A percentile compares a stretch with the other conserved stretches of the same genome.
phyloP scores from a whole-genome alignment of 2,888 invertebrate species.

The Plusia festucae region DNA sequence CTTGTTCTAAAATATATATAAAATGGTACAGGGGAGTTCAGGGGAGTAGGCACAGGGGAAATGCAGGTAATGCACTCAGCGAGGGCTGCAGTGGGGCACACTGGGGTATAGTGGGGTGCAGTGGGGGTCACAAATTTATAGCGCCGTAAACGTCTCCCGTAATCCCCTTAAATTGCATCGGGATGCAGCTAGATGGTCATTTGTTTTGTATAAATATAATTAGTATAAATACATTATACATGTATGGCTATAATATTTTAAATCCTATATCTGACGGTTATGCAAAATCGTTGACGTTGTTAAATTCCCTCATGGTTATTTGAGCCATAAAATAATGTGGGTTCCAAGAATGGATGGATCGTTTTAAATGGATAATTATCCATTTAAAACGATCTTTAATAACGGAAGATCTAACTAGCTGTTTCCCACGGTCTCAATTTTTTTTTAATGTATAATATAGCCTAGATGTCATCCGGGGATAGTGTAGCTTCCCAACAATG shows the following conservation, averaged over 20 bases:
- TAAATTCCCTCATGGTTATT: no score
- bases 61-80: conserved; percentile 69
- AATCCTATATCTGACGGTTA: no score
- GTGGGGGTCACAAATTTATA: conserved; percentile 72
- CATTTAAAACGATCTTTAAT: no score
- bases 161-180: conserved; percentile 72
- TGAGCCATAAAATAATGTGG: no score
- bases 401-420: no score
- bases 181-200: conserved; percentile 41
- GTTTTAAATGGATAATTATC: no score
- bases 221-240: conserved; percentile 38
- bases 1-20: conserved; percentile 56
- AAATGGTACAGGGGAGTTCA: conserved; percentile 37
- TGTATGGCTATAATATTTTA: conserved; percentile 22
- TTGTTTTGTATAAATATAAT: conserved; percentile 50
- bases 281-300: no score
- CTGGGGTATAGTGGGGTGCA: conserved; percentile 23
- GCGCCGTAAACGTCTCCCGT: conserved; percentile 73
- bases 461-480: no score
- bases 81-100: conserved; percentile 28
- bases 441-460: no score
- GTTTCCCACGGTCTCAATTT: no score
- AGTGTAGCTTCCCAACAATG: no score
- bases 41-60: conserved; percentile 63
- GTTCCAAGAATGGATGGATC: no score